Conservation (phyloP, 2,888 invertebrate genomes). For the Zaprionus lineosus region DNA sequence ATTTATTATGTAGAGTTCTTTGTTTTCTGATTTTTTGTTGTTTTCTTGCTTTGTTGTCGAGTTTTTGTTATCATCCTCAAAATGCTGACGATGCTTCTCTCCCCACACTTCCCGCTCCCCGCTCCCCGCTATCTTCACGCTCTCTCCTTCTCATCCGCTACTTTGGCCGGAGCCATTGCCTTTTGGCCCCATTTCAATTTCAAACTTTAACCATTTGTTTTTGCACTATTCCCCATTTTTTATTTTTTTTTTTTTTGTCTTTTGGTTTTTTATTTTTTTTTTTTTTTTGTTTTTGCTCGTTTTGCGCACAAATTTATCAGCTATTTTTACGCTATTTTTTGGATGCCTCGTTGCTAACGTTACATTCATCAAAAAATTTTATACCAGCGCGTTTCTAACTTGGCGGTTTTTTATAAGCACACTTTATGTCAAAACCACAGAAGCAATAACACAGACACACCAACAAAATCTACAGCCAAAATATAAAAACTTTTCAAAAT, state of each 20-base stretch:
- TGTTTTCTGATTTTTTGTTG: conserved; percentile 7
- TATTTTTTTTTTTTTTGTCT: too few species aligned
- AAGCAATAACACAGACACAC: conserved; percentile 44
- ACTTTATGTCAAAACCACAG: conserved; percentile 77
- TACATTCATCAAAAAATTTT: conserved; percentile 73
- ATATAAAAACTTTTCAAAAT: conserved; percentile 1
- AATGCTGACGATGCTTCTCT: conserved; percentile 40
- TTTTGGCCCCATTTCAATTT: conserved; percentile 75
- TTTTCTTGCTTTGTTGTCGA: neutral
- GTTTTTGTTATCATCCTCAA: conserved; percentile 12
- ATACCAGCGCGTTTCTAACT: conserved; percentile 67
- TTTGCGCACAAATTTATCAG: conserved; percentile 68
- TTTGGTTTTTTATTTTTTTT: too few species aligned
- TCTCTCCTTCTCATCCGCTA: too few species aligned
- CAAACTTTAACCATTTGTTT: conserved; percentile 74
- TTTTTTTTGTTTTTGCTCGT: conserved; percentile 28
- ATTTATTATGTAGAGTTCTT: conserved; percentile 64
- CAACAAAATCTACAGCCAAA: conserved; percentile 4
- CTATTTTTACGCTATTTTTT: conserved; percentile 62
- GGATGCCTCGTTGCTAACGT: conserved; percentile 40
- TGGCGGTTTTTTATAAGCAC: conserved; percentile 73
- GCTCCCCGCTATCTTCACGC: too few species aligned
- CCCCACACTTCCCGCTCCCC: too few species aligned
- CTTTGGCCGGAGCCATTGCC: conserved; percentile 40
- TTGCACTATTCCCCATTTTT: too few species aligned